A percentile compares a stretch with the other conserved stretches of the same genome.
phyloP scores from a whole-genome alignment of 1,140 invertebrate genomes.

The Amphibalanus amphitrite region DNA sequence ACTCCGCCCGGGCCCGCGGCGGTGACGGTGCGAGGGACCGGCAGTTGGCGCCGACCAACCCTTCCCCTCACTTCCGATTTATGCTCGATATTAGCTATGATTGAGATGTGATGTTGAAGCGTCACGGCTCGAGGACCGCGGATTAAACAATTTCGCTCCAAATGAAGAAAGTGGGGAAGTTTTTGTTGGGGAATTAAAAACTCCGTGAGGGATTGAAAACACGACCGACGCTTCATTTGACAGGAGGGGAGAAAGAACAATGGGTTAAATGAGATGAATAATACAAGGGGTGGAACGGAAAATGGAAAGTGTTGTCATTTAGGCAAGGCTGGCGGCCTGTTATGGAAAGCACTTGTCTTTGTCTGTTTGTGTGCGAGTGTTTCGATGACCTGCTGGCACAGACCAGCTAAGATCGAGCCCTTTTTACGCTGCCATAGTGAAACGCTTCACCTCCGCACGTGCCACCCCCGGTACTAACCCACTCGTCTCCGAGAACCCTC shows the following conservation, averaged over 20 bases:
- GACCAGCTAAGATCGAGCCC: too few species aligned
- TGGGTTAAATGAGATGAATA: background rate
- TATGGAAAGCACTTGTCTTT: too few species aligned
- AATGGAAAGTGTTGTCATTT: background rate
- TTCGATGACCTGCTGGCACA: too few species aligned
- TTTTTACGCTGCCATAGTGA: too few species aligned
- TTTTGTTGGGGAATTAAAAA: background rate
- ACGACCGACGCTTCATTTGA: background rate
- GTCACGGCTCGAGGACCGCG: background rate
- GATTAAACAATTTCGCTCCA: background rate
- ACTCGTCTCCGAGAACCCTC: too few species aligned
- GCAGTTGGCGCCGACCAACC: background rate
- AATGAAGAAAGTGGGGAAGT: constrained; percentile 1
- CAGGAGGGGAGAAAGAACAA: background rate
- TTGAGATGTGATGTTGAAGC: background rate
- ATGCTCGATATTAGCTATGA: background rate
- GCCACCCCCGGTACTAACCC: too few species aligned
- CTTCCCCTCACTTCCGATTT: background rate
- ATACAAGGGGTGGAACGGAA: background rate
- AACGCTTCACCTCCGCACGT: too few species aligned
- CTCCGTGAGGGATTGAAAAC: background rate
- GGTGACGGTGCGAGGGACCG: too few species aligned
- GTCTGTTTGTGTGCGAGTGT: too few species aligned
- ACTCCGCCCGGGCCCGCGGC: too few species aligned
- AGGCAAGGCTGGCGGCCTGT: too few species aligned